Evolutionary conservation across 2,888 invertebrate species (phyloP).

Genomic region (Cephus pulcher): DNA sequence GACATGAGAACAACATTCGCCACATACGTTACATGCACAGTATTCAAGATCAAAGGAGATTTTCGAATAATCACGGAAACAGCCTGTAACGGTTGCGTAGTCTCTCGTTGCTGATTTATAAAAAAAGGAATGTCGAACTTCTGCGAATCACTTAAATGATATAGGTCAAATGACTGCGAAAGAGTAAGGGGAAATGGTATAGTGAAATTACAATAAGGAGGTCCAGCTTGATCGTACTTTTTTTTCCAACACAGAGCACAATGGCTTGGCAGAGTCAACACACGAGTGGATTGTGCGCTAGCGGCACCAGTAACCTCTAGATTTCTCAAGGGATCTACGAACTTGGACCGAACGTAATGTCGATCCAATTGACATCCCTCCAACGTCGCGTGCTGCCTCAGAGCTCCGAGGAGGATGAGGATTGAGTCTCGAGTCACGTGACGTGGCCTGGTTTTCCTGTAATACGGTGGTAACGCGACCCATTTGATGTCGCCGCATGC

Average conservation of each 20-base stretch:
- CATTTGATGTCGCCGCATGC: constrained; percentile 23
- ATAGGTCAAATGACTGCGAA: not conserved
- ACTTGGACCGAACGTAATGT: constrained; percentile 45
- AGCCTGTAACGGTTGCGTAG: not conserved
- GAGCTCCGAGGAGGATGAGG: not conserved
- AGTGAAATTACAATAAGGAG: not conserved
- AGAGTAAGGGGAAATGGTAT: not conserved
- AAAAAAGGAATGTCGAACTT: not conserved
- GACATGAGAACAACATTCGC: not conserved
- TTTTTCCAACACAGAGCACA: not conserved
- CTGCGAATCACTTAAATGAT: not conserved
- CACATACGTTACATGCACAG: not conserved
- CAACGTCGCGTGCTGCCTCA: constrained; percentile 29
- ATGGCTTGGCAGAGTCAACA: not conserved
- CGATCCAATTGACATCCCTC: constrained; percentile 44
- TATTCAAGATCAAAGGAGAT: not conserved
- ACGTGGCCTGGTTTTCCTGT: not conserved
- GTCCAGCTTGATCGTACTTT: not conserved
- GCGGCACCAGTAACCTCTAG: constrained; percentile 36
- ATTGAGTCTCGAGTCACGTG: not conserved
- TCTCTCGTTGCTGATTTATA: no score
- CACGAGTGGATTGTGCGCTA: not conserved
- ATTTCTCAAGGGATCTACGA: constrained; percentile 46
- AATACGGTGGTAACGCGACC: constrained; percentile 8
- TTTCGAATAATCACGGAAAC: not conserved